Percentiles rank a stretch among this genome's conserved stretches.
Conservation (phyloP, 2,888 invertebrate genomes). For the Rhamnusium bicolor region DNA sequence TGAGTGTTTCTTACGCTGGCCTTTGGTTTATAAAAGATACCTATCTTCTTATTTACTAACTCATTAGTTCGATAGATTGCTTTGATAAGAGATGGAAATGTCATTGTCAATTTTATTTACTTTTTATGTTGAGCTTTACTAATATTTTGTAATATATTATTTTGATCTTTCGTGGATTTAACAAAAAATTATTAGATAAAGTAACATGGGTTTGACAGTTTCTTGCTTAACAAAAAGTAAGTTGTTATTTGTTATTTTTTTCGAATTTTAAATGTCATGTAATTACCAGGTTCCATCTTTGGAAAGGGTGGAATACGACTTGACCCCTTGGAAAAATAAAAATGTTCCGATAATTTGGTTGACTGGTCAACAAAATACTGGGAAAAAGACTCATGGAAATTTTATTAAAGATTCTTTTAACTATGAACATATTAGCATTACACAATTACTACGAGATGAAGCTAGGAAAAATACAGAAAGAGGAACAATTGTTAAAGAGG, state of each 20-base stretch:
- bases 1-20: no score
- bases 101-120: slow-evolving; percentile 22
- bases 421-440: slow-evolving; percentile 57
- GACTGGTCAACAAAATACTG: slow-evolving; percentile 67
- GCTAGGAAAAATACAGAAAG: slow-evolving; percentile 72
- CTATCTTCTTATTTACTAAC: no score
- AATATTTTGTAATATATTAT: background rate
- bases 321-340: slow-evolving; percentile 66
- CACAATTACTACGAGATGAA: slow-evolving; percentile 72
- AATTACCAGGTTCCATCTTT: slow-evolving; percentile 23
- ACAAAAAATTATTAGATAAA: slow-evolving; percentile 12
- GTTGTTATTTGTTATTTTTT: background rate
- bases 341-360: slow-evolving; percentile 73
- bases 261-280: background rate
- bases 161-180: background rate
- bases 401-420: slow-evolving; percentile 56
- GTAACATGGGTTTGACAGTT: slow-evolving; percentile 33
- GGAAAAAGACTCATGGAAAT: slow-evolving; percentile 59
- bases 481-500: slow-evolving; percentile 72
- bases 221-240: slow-evolving; percentile 37
- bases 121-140: background rate
- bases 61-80: background rate
- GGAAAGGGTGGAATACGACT: slow-evolving; percentile 61
- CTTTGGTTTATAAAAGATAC: no score
- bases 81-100: background rate